phyloP scores from a whole-genome alignment of 30 jellyfish, hydroid and myxozoan genomes.

The Turritopsis rubra region DNA sequence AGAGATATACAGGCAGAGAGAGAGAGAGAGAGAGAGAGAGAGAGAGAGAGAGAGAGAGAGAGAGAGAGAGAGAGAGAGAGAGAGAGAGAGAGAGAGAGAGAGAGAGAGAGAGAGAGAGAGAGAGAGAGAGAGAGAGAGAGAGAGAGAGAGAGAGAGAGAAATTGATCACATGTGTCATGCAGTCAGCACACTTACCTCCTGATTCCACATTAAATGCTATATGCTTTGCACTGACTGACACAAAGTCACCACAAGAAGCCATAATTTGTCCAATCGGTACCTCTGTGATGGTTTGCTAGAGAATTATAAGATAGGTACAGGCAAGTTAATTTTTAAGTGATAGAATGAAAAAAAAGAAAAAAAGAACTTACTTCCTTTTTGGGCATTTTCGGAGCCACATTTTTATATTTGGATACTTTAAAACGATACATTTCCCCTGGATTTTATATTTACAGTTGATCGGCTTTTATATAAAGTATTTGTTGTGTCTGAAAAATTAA shows the following conservation, averaged over 20 bases:
- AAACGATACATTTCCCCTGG: constrained; percentile 54
- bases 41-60: no score
- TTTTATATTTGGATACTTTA: constrained; percentile 82
- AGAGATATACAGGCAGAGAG: no score
- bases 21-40: no score
- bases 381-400: constrained; percentile 87
- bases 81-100: no score
- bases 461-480: background rate
- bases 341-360: background rate
- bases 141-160: no score
- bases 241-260: constrained; percentile 81
- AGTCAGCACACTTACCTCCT: constrained; percentile 45
- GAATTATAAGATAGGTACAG: no score
- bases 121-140: no score
- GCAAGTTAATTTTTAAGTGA: background rate
- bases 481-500: no score
- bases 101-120: no score
- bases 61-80: no score
- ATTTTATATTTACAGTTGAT: background rate
- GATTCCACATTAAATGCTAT: constrained; percentile 67
- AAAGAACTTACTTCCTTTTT: constrained; percentile 66
- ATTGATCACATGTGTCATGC: background rate
- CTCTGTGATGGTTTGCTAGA: constrained; percentile 70
- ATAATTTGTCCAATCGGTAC: constrained; percentile 68
- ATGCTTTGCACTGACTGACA: constrained; percentile 67